Evolutionary conservation across 2,888 invertebrate species (phyloP).

Genomic region (Spodoptera littoralis): DNA sequence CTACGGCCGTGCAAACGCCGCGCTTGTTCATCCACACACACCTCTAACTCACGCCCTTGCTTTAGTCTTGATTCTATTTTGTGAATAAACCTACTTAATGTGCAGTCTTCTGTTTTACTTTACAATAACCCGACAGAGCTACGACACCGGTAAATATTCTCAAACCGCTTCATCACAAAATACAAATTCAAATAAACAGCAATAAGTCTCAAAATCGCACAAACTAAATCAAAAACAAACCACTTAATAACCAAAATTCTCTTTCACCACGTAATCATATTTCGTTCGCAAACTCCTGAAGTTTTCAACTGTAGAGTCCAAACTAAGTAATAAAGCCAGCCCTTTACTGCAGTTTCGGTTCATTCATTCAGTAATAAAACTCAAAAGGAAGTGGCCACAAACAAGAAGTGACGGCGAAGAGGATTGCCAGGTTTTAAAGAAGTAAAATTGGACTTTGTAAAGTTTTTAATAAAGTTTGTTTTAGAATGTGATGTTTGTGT

Average conservation of each 20-base stretch:
- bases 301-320: constrained; percentile 34
- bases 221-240: constrained; percentile 9
- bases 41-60: no score
- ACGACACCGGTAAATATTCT: no score
- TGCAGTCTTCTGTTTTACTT: no score
- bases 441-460: constrained; percentile 4
- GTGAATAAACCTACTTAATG: no score
- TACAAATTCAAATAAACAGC: neutral
- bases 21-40: no score
- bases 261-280: constrained; percentile 38
- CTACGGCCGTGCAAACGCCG: no score
- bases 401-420: constrained; percentile 41
- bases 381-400: constrained; percentile 56
- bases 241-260: constrained; percentile 24
- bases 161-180: no score
- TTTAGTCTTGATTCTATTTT: no score
- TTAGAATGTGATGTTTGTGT: no score
- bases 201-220: neutral
- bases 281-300: constrained; percentile 41
- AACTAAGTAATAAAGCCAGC: constrained; percentile 53
- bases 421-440: constrained; percentile 13
- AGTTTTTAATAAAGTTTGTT: constrained; percentile 3
- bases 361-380: constrained; percentile 60
- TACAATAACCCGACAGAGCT: no score
- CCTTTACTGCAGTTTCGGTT: constrained; percentile 59